Conservation (phyloP, 2,888 invertebrate genomes). For the Agrotis ipsilon region DNA sequence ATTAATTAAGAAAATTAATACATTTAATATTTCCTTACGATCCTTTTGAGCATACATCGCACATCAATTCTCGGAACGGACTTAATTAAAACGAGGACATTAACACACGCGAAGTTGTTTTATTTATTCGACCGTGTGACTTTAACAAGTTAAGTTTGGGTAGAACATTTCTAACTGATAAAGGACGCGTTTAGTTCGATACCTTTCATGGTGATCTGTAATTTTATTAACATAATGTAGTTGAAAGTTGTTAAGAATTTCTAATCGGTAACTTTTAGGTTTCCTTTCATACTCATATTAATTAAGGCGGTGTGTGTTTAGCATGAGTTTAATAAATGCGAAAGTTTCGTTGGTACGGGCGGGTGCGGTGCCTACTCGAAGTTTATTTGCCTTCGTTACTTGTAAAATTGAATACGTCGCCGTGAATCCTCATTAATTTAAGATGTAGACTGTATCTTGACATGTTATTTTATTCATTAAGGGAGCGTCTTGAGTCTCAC, state of each 20-base stretch:
- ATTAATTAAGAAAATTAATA: conserved; percentile 74
- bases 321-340: conserved; percentile 83
- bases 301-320: conserved; percentile 85
- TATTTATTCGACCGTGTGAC: conserved; percentile 79
- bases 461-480: conserved; percentile 91
- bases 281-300: conserved; percentile 86
- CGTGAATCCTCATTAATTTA: conserved; percentile 89
- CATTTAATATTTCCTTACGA: conserved; percentile 65
- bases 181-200: conserved; percentile 72
- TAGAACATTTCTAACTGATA: conserved; percentile 77
- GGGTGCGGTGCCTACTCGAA: conserved; percentile 74
- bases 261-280: conserved; percentile 87
- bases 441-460: conserved; percentile 89
- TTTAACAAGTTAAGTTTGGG: conserved; percentile 80
- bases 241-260: conserved; percentile 79
- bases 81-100: conserved; percentile 73
- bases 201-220: conserved; percentile 76
- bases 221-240: conserved; percentile 77
- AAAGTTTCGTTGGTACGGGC: conserved; percentile 71
- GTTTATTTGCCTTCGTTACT: conserved; percentile 87
- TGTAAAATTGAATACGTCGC: conserved; percentile 89
- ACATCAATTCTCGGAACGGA: conserved; percentile 67
- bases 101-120: conserved; percentile 75
- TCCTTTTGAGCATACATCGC: conserved; percentile 65
- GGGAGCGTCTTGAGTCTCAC: conserved; percentile 80